Base-by-base conservation (phyloP, 2,888 invertebrate genomes). In the Dusona sp. region DNA sequence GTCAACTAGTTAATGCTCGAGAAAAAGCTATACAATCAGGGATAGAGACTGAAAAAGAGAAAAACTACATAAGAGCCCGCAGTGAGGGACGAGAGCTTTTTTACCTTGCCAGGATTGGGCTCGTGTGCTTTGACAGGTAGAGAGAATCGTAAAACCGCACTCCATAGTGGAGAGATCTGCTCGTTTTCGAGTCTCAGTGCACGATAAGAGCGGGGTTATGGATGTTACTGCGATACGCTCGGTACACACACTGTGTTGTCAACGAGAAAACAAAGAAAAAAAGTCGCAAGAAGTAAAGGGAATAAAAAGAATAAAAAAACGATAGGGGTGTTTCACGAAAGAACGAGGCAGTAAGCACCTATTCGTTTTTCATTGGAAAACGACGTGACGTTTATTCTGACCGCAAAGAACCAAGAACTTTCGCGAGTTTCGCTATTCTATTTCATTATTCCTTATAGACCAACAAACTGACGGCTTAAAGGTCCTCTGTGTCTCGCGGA, bases 351-450 rank as follows among this genome's bases (percentile, higher is more conserved):
- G 77, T 75, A 83, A 86, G 85, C 80, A 82, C 81, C 83, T 86
- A 77, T 87, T 81, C 81, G 81, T 85, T 87, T 78, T 73, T 83
- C 77, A 81, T 84, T 74, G 64, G 79, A 78, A 85, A 77, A 86
- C 65, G 57, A 82, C 68, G 82, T 78, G 83, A 82, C 83, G 70
- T 65, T 36, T 29, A 51, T 57, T 64, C 38, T 38, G 33, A 57
- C 72, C 73, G 83, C 75, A 73, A 73, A 80, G 72, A 73, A 67
- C 73, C 42, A 16, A 33, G 57, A 67, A n/a, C 38, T 64, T 68
- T 64, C 25, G 64, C 51, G 36, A 72, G 61, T 75, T 84, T 80
- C 45, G 67, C 68, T 78, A 48, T 74, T 82, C 82, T 45, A 79
- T 64, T 79, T 70, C 82, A 48, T 77, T 67, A 45, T 70, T 36